These are phyloP conservation scores for Homarus americanus DNA, from an alignment of 1,140 invertebrate species.

Conservation along the genomic window DNA sequence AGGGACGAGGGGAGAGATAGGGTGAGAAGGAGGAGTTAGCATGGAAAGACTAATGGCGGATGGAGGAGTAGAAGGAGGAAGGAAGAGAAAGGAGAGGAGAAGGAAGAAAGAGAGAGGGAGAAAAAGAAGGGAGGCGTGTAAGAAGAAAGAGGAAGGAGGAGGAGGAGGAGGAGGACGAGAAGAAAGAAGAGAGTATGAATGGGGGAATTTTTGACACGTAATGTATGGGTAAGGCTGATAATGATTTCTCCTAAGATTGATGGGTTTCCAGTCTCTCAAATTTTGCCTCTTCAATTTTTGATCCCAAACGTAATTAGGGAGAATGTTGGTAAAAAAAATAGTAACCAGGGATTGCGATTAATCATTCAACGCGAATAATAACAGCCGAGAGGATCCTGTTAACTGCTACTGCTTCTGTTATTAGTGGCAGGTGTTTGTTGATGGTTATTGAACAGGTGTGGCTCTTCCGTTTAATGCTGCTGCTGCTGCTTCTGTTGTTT, in stretches of 20 bases:
- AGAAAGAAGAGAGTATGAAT: background rate
- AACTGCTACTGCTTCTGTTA: background rate
- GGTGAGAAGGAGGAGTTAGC: background rate
- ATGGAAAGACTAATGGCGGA: too few species aligned
- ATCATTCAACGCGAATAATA: conserved; percentile 57
- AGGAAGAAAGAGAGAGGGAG: conserved; percentile 40
- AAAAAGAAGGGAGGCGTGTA: conserved; percentile 14
- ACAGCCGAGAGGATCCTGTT: conserved; percentile 8
- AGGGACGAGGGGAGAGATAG: background rate
- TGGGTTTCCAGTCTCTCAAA: conserved; percentile 68
- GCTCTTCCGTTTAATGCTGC: too few species aligned
- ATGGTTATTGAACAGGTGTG: too few species aligned
- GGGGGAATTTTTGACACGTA: conserved; percentile 24
- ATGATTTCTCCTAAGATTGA: conserved; percentile 69
- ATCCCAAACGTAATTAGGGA: conserved; percentile 69
- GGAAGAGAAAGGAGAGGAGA: background rate
- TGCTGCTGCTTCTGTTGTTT: background rate
- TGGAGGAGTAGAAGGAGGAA: background rate
- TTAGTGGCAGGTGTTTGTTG: too few species aligned
- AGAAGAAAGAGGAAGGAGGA: too few species aligned
- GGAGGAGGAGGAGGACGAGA: background rate
- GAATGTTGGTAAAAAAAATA: conserved; percentile 60
- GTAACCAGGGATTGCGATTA: conserved; percentile 66
- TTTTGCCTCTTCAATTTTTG: conserved; percentile 71
- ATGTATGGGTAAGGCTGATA: conserved; percentile 64